Evolutionary conservation across 2,888 invertebrate genomes (phyloP), one percentile per base, ranked within the genome.

Genomic region (Leptinotarsa tumamoca): DNA sequence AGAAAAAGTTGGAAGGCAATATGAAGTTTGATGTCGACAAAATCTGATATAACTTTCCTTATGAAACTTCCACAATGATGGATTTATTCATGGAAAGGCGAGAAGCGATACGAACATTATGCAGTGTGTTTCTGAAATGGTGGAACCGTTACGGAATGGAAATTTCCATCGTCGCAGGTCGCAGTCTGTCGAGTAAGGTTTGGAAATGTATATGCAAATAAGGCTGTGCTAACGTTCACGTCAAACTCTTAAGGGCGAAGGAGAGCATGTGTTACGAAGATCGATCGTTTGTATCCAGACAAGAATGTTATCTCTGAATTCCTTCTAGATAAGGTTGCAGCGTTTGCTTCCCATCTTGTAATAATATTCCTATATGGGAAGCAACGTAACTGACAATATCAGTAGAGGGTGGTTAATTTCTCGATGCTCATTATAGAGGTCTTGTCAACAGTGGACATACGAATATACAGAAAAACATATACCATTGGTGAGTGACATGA

Each of bases 41-140:
- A 58, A 70, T 70, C 58, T 49, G 58, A 70, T 70, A 70, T 58
- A 56, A 70, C 58, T 70, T 70, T 43, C 70, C 14, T 43, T 49
- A 27, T 51, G 50, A 51, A 70, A 61, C 58, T 70, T 58, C 21
- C 50, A 63, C 63, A 63, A 63, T 63, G 63, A 63, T 63, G 63
- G 63, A 63, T 63, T 63, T 43, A 63, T 63, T 63, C 63, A 63
- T 63, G 43, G 43, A 43, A n/a, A 43, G 63, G 63, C 58, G 58
- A 49, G 33, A 69, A 54, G 43, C 58, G 58, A 56, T 70, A 69
- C 27, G 33, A n/a, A 43, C 58, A 58, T 58, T 58, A 58, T 58
- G 58, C 58, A 58, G 58, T 58, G 58, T 58, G 58, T 58, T 58
- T 23, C 58, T 58, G 23, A 58, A 58, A 58, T 5, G 58, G 58